Percentiles rank a stretch among this genome's conserved stretches.
Conservation (phyloP, 2,113 vertebrate genomes). For the Fulmarus glacialis region DNA sequence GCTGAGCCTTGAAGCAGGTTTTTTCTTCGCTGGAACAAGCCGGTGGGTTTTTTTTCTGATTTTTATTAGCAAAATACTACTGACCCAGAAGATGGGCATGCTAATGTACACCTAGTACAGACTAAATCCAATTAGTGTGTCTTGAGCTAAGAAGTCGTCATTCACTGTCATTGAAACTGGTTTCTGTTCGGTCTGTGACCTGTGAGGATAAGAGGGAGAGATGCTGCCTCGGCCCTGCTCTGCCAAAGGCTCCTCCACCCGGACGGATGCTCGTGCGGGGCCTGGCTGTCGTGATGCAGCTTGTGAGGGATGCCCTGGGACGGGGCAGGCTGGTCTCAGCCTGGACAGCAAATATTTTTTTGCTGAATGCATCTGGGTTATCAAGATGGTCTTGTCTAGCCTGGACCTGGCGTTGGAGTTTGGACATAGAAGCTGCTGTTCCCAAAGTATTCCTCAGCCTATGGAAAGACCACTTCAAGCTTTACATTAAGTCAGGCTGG, state of each 20-base stretch:
- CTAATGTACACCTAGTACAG: neutral
- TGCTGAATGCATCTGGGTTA: neutral
- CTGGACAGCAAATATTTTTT: neutral
- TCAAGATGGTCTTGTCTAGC: neutral
- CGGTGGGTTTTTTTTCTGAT: neutral
- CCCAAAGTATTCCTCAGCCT: neutral
- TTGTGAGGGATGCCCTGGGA: neutral
- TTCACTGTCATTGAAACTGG: slow-evolving; percentile 13
- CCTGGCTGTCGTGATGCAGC: accelerated
- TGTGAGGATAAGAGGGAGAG: accelerated
- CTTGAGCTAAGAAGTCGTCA: slow-evolving; percentile 7
- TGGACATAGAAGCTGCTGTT: neutral
- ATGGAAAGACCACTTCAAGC: neutral
- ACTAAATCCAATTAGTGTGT: slow-evolving; percentile 23
- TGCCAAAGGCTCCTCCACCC: neutral
- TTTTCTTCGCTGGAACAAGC: neutral
- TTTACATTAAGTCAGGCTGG: neutral
- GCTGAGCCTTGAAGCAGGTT: neutral
- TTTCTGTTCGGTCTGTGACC: neutral
- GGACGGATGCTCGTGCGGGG: accelerated
- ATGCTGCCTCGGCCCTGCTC: neutral
- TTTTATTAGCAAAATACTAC: neutral
- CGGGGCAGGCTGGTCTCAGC: neutral
- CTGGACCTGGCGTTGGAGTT: neutral
- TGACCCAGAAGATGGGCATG: neutral